A percentile compares a stretch with the other conserved stretches of the same genome.
These are phyloP conservation scores for Glaucomys volans DNA, from an alignment of 2,113 vertebrate genomes.

Conservation along the genomic window DNA sequence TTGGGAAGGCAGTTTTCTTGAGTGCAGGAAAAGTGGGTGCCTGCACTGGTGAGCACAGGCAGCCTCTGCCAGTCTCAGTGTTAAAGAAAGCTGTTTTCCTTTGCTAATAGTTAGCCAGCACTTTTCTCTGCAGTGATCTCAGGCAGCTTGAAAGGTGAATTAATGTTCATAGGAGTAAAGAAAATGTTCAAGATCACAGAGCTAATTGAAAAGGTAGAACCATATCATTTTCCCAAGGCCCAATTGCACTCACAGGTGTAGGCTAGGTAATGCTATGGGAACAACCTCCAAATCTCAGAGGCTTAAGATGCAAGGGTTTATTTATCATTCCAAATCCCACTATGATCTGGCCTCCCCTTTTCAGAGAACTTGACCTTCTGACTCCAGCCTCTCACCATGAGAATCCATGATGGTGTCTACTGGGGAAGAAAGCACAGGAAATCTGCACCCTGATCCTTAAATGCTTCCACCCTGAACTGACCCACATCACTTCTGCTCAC, in stretches of 20 bases:
- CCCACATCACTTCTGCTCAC: background rate
- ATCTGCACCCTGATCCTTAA: background rate
- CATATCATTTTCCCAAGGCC: background rate
- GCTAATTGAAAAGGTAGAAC: background rate
- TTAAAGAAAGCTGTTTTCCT: background rate
- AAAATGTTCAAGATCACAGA: background rate
- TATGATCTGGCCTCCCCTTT: background rate
- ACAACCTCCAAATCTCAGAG: background rate
- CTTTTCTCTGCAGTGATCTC: background rate
- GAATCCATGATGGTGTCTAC: background rate
- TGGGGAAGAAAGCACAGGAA: background rate
- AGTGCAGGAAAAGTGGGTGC: background rate
- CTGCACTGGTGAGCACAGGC: background rate
- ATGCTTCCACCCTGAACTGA: too few relatives aligned
- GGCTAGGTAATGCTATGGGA: accelerated
- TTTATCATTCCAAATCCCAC: background rate
- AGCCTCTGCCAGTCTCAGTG: background rate
- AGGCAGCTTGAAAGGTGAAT: background rate
- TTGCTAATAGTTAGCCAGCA: background rate
- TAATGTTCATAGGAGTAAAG: background rate
- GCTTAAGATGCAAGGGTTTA: background rate
- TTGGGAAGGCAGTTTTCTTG: background rate
- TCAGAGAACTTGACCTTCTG: background rate
- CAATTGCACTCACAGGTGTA: background rate
- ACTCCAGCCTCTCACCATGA: background rate